These are phyloP conservation scores for Lepidocolaptes lacrymiger DNA, from an alignment of 2,797 vertebrate species.

Conservation along the genomic window DNA sequence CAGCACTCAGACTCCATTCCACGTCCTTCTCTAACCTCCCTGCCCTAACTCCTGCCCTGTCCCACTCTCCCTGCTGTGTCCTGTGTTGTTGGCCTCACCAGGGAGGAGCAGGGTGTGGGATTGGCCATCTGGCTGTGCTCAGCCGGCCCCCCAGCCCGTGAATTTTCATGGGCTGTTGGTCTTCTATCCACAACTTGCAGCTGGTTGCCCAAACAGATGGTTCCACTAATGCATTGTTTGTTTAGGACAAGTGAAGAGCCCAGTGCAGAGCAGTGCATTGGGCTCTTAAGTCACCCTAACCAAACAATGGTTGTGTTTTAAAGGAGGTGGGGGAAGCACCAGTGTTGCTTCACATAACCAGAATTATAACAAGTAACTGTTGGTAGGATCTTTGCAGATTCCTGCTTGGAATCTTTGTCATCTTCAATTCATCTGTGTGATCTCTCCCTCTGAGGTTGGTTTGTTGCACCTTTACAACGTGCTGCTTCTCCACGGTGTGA, in stretches of 20 bases:
- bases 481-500: neutral
- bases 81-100: neutral
- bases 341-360: neutral
- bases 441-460: neutral
- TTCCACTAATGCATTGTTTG: neutral
- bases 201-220: slow-evolving; percentile 30
- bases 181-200: slow-evolving; percentile 17
- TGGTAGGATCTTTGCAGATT: neutral
- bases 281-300: neutral
- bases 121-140: slow-evolving; percentile 17
- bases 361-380: neutral
- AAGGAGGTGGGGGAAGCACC: neutral
- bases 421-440: neutral
- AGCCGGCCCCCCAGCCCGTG: accelerated
- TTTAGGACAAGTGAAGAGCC: neutral
- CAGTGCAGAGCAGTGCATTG: neutral
- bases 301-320: neutral
- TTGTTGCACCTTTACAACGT: neutral
- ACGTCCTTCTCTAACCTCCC: accelerated
- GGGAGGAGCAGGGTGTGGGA: accelerated
- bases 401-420: neutral
- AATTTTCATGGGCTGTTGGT: neutral
- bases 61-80: neutral
- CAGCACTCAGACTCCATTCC: neutral
- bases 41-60: neutral